Evolutionary conservation across 1,140 invertebrate species (phyloP), one percentile per base, ranked within the genome.

Genomic region (Pseudobourletiella spinata): DNA sequence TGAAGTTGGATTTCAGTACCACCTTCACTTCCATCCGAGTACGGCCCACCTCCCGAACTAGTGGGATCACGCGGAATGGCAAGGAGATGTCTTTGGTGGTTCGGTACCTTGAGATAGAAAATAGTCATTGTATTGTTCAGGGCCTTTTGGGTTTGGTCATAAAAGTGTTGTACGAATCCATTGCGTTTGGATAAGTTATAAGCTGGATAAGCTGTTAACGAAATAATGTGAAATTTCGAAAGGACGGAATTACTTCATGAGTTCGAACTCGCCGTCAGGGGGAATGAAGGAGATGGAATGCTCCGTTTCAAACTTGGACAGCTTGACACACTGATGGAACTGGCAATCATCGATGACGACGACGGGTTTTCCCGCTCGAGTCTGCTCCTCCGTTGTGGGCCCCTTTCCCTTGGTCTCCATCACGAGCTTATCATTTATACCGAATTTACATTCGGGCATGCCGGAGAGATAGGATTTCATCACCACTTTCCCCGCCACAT

Each of bases 401-500:
- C 84, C 87, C 76, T 83, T 83, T 3, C 93, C 91, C 77, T 98
- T 99, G 0, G 88, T 89, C 72, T 99, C 97, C 89, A 99, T 96
- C 0, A 98, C 90, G 14, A 66, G 59, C 57, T 69, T 99, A 73
- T 99, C 97, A 73, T 99, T 99, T 71, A 99, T 99, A 16, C 97
- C 97, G 79, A 99, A 99, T 79, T 99, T 99, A 79, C 97, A 99
- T 76, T 99, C 97, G 0, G 97, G 97, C 97, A 99, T 99, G 26
- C 97, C 97, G 39, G 94, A 98, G 26, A 99, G 78, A 75, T 98
- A 99, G 0, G 94, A 97, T 77, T 99, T 99, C 96, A 99, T 99
- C 0, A 99, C 91, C 39, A 99, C 95, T 76, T 97, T 97, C 32
- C 97, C 97, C 63, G 97, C 96, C 24, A 99, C 97, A 75, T 99